Conservation (phyloP, 2,113 vertebrate genomes). For the Colistium nudipinnis region DNA sequence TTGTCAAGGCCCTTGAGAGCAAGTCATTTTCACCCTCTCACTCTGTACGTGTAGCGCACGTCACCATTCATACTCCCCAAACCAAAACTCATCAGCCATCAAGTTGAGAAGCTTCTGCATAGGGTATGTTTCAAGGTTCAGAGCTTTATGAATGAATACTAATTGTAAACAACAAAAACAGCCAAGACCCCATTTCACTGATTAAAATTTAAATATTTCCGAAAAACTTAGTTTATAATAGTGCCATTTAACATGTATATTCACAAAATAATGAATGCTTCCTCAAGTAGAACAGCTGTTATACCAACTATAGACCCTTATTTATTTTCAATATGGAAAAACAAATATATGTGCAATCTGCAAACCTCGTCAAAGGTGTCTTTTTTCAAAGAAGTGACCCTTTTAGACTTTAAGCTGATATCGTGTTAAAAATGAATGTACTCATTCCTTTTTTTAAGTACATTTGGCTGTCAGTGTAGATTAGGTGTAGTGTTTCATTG, state of each 20-base stretch:
- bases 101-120: constrained; percentile 30
- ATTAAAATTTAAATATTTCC: neutral
- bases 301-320: no score
- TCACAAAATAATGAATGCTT: neutral
- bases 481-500: constrained; percentile 30
- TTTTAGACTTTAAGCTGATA: neutral
- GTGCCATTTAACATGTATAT: neutral
- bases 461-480: neutral
- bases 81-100: constrained; percentile 67
- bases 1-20: constrained; percentile 76
- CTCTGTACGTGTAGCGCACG: constrained; percentile 62
- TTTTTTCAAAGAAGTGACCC: neutral
- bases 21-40: constrained; percentile 74
- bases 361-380: neutral
- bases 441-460: constrained; percentile 21
- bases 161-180: neutral
- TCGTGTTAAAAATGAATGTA: neutral
- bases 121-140: constrained; percentile 3
- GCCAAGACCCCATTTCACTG: neutral
- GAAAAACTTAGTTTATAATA: neutral
- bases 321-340: neutral
- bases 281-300: no score
- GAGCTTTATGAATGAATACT: neutral
- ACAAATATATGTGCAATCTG: neutral
- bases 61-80: constrained; percentile 69